Conservation (phyloP, 2,797 vertebrate species). For the Enteromius treurensis region DNA sequence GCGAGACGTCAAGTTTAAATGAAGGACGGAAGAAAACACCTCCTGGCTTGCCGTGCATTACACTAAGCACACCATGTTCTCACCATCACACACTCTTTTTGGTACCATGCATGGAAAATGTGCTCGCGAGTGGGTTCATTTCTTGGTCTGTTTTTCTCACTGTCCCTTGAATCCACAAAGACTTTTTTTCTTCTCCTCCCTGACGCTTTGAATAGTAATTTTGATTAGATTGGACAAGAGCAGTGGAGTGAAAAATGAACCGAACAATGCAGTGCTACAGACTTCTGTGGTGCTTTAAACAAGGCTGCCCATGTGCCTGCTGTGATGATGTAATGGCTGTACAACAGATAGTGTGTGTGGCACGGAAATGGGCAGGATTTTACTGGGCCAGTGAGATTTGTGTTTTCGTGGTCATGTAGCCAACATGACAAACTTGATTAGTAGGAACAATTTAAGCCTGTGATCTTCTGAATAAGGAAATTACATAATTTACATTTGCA, state of each 20-base stretch:
- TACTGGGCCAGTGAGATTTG: background rate
- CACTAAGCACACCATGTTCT: conserved; percentile 13
- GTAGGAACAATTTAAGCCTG: conserved; percentile 6
- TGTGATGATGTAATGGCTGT: conserved; percentile 42
- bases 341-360: conserved; percentile 38
- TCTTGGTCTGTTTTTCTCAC: conserved; percentile 10
- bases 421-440: conserved; percentile 1
- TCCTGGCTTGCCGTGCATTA: conserved; percentile 4
- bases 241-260: conserved; percentile 72
- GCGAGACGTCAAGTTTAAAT: conserved; percentile 27
- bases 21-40: conserved; percentile 24
- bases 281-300: conserved; percentile 65
- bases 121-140: background rate
- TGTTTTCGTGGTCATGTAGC: background rate
- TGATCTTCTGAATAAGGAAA: background rate
- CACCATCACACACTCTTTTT: background rate
- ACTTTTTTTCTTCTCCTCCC: conserved; percentile 46
- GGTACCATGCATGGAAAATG: background rate
- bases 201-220: conserved; percentile 65
- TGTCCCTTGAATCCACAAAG: background rate
- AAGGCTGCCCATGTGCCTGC: conserved; percentile 72
- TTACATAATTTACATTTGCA: background rate
- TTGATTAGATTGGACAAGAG: conserved; percentile 73
- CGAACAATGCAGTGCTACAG: conserved; percentile 65
- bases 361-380: background rate